Conservation (phyloP, 2,888 invertebrate species). For the Pristionchus entomophagus region DNA sequence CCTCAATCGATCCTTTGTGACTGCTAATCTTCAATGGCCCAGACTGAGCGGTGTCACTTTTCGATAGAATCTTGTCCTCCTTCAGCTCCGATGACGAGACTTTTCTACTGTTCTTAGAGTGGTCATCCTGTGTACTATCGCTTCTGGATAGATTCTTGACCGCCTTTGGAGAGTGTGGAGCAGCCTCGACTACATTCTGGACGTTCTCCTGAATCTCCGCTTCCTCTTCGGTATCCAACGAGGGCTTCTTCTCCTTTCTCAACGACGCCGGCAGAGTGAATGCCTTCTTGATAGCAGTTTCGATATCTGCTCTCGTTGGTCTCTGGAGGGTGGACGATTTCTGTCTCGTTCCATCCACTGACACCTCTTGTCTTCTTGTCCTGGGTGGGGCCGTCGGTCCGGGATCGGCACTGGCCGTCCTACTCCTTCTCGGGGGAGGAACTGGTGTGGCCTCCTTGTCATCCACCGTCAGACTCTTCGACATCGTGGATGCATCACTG, state of each 20-base stretch:
- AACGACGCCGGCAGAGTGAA: constrained; percentile 43
- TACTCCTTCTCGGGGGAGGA: constrained; percentile 44
- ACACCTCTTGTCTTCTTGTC: background rate
- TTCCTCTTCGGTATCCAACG: background rate
- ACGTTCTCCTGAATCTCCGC: background rate
- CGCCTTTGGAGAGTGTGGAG: background rate
- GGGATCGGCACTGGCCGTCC: constrained; percentile 46
- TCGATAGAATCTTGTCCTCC: background rate
- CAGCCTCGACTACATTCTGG: background rate
- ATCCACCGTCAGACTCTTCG: background rate
- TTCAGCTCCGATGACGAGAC: background rate
- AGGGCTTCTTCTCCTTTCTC: constrained; percentile 47
- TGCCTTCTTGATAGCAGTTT: constrained; percentile 48
- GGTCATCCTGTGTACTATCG: background rate
- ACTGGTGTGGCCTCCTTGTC: constrained; percentile 38
- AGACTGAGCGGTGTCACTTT: background rate
- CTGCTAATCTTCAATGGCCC: background rate
- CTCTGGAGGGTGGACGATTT: background rate
- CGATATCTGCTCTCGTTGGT: constrained; percentile 48
- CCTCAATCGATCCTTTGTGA: background rate
- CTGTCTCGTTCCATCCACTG: background rate
- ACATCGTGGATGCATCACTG: constrained; percentile 2
- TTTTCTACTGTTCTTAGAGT: background rate
- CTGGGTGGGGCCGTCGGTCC: constrained; percentile 24
- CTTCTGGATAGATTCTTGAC: background rate